Conservation (phyloP, 2,888 invertebrate genomes). For the Hyposoter didymator region DNA sequence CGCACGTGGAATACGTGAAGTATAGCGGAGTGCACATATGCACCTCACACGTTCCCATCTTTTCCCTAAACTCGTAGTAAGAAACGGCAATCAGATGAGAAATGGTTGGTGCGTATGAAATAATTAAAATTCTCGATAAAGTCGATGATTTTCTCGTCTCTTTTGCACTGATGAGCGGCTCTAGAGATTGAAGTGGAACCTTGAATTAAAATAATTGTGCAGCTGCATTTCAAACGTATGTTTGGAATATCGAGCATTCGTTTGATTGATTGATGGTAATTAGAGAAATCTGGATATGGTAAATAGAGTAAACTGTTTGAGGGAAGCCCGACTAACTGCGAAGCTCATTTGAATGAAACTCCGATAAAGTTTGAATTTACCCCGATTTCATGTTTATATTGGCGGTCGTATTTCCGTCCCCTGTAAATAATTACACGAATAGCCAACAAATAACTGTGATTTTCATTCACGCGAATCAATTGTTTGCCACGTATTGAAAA, state of each 20-base stretch:
- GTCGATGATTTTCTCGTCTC: background rate
- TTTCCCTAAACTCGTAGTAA: background rate
- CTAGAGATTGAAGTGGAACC: no score
- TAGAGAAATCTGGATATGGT: background rate
- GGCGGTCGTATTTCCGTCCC: background rate
- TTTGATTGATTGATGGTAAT: background rate
- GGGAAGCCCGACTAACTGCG: background rate
- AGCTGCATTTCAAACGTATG: background rate
- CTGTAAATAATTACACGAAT: background rate
- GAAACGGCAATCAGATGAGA: no score
- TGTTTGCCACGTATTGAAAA: background rate
- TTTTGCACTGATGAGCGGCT: background rate
- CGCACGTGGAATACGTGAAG: conserved; percentile 26
- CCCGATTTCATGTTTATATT: background rate
- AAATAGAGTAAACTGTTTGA: background rate
- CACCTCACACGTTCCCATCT: background rate
- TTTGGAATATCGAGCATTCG: background rate
- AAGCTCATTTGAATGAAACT: background rate
- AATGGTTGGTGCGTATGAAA: no score
- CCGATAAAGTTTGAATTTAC: background rate
- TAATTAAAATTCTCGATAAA: background rate
- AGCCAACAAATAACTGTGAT: background rate
- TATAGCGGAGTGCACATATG: background rate
- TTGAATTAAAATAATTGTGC: background rate
- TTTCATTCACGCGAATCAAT: background rate